Evolutionary conservation across 1,140 invertebrate species (phyloP).

Genomic region (Matsumurasca onukii): DNA sequence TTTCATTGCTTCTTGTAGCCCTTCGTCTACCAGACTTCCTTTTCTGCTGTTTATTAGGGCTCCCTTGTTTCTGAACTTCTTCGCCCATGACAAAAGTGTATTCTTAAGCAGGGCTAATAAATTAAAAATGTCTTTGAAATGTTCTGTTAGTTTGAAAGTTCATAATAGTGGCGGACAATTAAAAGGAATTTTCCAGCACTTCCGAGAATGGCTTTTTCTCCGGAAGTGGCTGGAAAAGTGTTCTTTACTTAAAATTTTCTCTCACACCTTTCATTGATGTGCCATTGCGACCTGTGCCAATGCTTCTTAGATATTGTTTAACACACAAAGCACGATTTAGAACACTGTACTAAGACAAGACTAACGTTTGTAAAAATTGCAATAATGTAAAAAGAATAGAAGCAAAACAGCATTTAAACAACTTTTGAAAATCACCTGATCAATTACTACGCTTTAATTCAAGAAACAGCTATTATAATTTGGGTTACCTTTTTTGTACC

Average conservation of each 20-base stretch:
- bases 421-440: too few relatives aligned
- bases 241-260: not conserved
- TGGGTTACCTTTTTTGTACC: too few relatives aligned
- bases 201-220: too few relatives aligned
- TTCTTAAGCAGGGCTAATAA: not conserved
- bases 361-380: not conserved
- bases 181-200: too few relatives aligned
- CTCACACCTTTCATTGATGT: not conserved
- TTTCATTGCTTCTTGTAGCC: not conserved
- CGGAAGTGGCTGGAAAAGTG: too few relatives aligned
- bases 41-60: not conserved
- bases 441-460: too few relatives aligned
- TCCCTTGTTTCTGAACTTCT: not conserved
- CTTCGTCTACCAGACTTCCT: not conserved
- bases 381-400: not conserved
- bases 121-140: not conserved
- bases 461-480: too few relatives aligned
- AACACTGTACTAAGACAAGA: not conserved
- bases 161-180: too few relatives aligned
- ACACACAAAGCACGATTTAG: too few relatives aligned
- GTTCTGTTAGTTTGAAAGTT: too few relatives aligned
- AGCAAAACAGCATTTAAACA: too few relatives aligned
- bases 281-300: not conserved
- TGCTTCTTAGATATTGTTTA: not conserved
- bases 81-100: not conserved